Conservation (phyloP, 53 echinoderm and acorn worm genomes). For the Crossaster papposus region DNA sequence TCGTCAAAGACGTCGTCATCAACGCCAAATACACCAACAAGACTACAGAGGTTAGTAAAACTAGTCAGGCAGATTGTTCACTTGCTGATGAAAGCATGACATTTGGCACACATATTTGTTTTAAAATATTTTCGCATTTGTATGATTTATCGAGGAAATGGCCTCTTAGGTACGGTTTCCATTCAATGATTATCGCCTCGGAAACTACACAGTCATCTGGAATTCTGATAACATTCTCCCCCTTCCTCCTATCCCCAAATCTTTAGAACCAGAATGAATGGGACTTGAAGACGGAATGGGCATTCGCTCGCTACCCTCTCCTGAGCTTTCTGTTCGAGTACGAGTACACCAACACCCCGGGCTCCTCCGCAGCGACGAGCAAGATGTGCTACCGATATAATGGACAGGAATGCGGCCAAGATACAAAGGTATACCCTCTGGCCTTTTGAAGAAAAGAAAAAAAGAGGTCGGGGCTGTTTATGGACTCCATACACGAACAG, state of each 20-base stretch:
- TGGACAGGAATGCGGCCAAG: constrained; percentile 35
- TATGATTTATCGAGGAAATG: no score
- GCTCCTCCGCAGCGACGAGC: constrained; percentile 38
- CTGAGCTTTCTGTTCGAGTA: constrained; percentile 63
- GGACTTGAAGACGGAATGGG: constrained; percentile 50
- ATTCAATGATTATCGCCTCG: no score
- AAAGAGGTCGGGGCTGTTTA: no score
- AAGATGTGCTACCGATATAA: constrained; percentile 63
- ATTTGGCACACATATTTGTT: no score
- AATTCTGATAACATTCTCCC: no score
- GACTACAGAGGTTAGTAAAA: constrained; percentile 1
- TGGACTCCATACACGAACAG: no score
- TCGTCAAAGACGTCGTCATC: constrained; percentile 45
- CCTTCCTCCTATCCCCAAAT: background rate
- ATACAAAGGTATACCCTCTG: constrained; percentile 43
- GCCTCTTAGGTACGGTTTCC: no score
- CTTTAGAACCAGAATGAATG: constrained; percentile 13
- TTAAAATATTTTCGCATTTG: no score
- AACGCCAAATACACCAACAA: constrained; percentile 50
- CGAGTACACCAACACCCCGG: constrained; percentile 9
- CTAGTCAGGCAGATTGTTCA: background rate
- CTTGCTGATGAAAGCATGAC: no score
- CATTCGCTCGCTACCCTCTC: constrained; percentile 27
- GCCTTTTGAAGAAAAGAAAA: no score
- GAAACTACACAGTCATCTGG: no score